Evolutionary conservation across 1,140 invertebrate species (phyloP), one percentile per base, ranked within the genome.

Genomic region (Zaprionus gabonicus): DNA sequence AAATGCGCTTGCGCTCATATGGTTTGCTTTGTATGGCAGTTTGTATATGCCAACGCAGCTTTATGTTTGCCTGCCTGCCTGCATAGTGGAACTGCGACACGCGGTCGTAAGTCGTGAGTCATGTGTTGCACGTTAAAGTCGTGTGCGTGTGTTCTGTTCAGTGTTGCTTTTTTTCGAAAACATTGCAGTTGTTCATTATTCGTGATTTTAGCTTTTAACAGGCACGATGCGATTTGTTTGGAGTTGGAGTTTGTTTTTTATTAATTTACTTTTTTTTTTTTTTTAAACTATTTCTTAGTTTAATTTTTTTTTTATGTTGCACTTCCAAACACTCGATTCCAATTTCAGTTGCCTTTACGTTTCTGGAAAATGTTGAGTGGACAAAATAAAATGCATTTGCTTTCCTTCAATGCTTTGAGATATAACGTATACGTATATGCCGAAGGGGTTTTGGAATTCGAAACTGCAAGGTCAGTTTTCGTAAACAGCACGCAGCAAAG

Each of bases 331-430:
- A 28, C 13, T 58, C 3, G 68, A 64, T 49, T 71, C 66, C 36
- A 31, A 56, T 58, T 41, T 7, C 10, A 41, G 1, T 23, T n/a
- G 12, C 51, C 20, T 13, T 13, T 67, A 51, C 13, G 25, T 38
- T n/a, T 7, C n/a, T 55, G 58, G 36, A 3, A 9, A 12, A 4
- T 28, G 63, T 41, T 31, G 15, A 10, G 13, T 31, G 12, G 4
- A 41, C 27, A 36, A 59, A 59, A 31, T n/a, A 36, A 51, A 69
- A 36, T 77, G 77, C 82, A 36, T 77, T 87, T 87, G 80, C 78
- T 66, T 63, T 23, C 62, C 55, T 25, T 44, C 23, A 62, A 59
- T 60, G 57, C 41, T 31, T 25, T n/a, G 25, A 34, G 23, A 23
- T 66, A 28, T 53, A 28, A 10, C 1, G 31, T 34, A 34, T 25